These are phyloP conservation scores for Pachyramphus minor DNA, from an alignment of 2,113 vertebrate species.

Conservation along the genomic window DNA sequence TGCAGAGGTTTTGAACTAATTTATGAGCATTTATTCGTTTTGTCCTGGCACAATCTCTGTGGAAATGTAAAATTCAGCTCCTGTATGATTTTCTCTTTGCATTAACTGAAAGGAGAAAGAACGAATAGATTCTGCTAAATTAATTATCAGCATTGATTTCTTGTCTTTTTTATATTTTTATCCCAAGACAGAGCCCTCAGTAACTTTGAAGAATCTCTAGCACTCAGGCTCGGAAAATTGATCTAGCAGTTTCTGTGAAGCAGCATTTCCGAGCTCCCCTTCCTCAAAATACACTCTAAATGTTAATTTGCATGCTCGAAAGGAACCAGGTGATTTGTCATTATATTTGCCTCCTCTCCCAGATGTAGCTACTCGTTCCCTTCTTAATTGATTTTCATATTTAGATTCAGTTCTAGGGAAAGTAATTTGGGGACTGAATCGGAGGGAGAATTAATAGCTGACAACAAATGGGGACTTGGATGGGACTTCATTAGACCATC, in stretches of 20 bases:
- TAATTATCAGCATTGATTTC: conserved; percentile 59
- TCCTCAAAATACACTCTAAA: background rate
- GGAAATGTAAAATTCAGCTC: conserved; percentile 23
- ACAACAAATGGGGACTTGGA: background rate
- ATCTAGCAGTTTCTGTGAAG: conserved; percentile 11
- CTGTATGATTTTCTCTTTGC: background rate
- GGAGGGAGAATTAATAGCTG: background rate
- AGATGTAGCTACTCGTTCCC: background rate
- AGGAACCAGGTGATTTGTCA: background rate
- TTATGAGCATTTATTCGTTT: conserved; percentile 44
- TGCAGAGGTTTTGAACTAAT: conserved; percentile 54
- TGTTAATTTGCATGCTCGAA: background rate
- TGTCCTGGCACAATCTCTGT: conserved; percentile 38
- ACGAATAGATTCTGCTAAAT: conserved; percentile 13
- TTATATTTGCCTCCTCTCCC: background rate
- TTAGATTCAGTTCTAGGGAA: conserved; percentile 10
- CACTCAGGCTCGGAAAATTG: conserved; percentile 16
- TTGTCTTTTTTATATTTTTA: conserved; percentile 50
- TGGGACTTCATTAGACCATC: background rate
- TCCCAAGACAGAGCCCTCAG: background rate
- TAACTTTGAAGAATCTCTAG: conserved; percentile 18
- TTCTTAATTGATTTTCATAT: conserved; percentile 51
- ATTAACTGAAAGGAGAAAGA: background rate
- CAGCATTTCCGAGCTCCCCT: background rate
- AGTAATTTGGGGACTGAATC: conserved; percentile 6